Evolutionary conservation across 2,113 vertebrate species (phyloP).

Genomic region (Atherinomorus stipes): DNA sequence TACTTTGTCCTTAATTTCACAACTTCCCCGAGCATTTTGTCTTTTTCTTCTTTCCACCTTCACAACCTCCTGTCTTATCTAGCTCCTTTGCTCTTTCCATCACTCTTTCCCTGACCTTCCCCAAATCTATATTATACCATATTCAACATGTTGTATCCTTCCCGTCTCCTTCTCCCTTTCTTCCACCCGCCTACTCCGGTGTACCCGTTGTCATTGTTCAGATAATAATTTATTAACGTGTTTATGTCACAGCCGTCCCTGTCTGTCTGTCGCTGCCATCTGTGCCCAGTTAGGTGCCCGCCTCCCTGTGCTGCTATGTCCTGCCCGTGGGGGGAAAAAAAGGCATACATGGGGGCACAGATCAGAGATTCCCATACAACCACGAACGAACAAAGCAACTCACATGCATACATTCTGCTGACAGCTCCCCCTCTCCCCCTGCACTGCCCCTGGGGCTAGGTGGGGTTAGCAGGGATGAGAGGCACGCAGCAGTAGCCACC

Average conservation of each 20-base stretch:
- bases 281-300: slow-evolving; percentile 82
- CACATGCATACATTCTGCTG: slow-evolving; percentile 68
- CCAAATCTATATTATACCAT: slow-evolving; percentile 18
- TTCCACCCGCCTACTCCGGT: slow-evolving; percentile 38
- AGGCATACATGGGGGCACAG: slow-evolving; percentile 61
- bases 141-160: slow-evolving; percentile 21
- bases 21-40: slow-evolving; percentile 30
- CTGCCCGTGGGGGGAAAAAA: slow-evolving; percentile 61
- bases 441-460: slow-evolving; percentile 69
- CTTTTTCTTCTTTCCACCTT: not conserved
- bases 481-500: slow-evolving; percentile 71
- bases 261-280: slow-evolving; percentile 81
- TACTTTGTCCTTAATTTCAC: slow-evolving; percentile 22
- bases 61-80: slow-evolving; percentile 8
- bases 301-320: slow-evolving; percentile 73
- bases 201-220: slow-evolving; percentile 75
- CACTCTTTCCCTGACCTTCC: slow-evolving; percentile 29
- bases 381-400: slow-evolving; percentile 42
- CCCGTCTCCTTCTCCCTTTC: slow-evolving; percentile 35
- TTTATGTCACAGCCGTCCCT: slow-evolving; percentile 69
- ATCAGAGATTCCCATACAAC: slow-evolving; percentile 64
- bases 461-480: slow-evolving; percentile 73
- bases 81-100: slow-evolving; percentile 30
- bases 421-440: slow-evolving; percentile 49
- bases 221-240: slow-evolving; percentile 82